Percentiles rank a stretch among this genome's conserved stretches.
phyloP scores from a whole-genome alignment of 2,113 vertebrate genomes.

The Toxostoma redivivum region DNA sequence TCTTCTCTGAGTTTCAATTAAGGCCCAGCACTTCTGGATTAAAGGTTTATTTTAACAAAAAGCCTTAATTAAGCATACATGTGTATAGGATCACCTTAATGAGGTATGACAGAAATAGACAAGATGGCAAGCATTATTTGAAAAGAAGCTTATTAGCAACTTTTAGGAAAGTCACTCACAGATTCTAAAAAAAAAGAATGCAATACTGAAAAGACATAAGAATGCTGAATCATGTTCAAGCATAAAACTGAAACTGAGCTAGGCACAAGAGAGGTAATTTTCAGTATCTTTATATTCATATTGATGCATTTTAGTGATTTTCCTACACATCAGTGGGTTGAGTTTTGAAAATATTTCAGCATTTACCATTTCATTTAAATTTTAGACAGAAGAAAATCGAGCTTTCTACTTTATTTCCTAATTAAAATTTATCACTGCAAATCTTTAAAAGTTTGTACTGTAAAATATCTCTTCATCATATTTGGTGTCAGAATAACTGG shows the following conservation, averaged over 20 bases:
- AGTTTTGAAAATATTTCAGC: not conserved
- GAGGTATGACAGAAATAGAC: conserved; percentile 36
- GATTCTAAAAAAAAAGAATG: not conserved
- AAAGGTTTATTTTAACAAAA: conserved; percentile 57
- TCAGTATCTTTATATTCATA: not conserved
- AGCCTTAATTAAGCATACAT: conserved; percentile 43
- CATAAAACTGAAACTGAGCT: not conserved
- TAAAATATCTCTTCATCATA: not conserved
- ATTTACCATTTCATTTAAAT: not conserved
- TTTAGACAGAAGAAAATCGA: not conserved
- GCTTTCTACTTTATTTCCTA: not conserved
- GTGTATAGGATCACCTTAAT: conserved; percentile 47
- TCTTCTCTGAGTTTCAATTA: conserved; percentile 45
- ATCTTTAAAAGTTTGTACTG: not conserved
- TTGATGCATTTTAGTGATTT: not conserved
- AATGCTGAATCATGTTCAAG: not conserved
- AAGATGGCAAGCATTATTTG: not conserved
- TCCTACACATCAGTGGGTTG: not conserved
- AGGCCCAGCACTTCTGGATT: conserved; percentile 25
- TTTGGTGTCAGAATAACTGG: not conserved
- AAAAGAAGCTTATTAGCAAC: not conserved
- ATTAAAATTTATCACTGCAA: not conserved
- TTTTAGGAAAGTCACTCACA: not conserved
- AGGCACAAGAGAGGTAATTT: not conserved
- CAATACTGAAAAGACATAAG: not conserved